Evolutionary conservation across 2,113 vertebrate species (phyloP).

Genomic region (Accipiter cooperii): DNA sequence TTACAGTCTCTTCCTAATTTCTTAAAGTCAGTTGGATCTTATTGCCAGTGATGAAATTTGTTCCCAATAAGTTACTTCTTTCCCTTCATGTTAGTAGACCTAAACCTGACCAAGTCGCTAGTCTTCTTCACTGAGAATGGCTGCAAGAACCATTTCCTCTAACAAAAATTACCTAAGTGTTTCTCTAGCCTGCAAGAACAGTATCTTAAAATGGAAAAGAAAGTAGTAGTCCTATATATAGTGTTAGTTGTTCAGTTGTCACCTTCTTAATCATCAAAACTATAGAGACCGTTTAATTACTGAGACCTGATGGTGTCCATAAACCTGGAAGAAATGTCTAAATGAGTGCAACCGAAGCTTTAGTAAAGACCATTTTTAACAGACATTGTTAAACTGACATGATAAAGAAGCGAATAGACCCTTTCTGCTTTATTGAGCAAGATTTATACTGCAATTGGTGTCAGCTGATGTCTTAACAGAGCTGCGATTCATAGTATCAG

Average conservation of each 20-base stretch:
- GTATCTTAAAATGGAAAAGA: background rate
- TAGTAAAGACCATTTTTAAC: conserved; percentile 35
- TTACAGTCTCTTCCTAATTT: background rate
- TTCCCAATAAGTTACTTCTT: background rate
- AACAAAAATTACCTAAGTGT: background rate
- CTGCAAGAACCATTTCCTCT: background rate
- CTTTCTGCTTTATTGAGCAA: conserved; percentile 39
- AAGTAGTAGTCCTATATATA: background rate
- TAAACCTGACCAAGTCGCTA: background rate
- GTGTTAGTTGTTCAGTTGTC: background rate
- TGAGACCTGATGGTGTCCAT: background rate
- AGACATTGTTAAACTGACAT: conserved; percentile 14
- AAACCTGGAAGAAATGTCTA: conserved; percentile 20
- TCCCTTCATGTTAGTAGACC: accelerated
- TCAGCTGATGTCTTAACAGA: background rate
- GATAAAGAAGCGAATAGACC: conserved; percentile 21
- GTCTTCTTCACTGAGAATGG: background rate
- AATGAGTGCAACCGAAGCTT: background rate
- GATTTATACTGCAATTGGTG: background rate
- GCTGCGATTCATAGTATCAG: background rate
- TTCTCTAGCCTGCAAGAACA: background rate
- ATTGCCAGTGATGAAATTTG: background rate
- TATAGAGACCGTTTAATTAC: background rate
- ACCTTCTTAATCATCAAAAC: background rate
- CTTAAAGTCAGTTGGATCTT: background rate